A percentile compares a stretch with the other conserved stretches of the same genome.
Evolutionary conservation across 2,797 vertebrate species (phyloP).

Genomic region (Rhadinocentrus ornatus): DNA sequence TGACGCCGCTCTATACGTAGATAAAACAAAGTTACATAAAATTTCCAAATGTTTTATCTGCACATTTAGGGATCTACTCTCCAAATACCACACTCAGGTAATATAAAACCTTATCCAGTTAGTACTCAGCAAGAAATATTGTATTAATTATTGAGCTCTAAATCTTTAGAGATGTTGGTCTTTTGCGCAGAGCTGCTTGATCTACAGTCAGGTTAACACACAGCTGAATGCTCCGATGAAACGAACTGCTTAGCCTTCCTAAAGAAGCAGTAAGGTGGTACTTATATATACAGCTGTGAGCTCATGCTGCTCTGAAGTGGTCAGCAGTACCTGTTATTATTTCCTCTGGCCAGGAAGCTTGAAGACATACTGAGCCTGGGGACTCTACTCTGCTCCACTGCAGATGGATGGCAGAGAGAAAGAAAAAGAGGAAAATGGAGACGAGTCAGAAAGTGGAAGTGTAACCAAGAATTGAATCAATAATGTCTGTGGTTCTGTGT

Average conservation of each 20-base stretch:
- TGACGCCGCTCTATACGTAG: slow-evolving; percentile 38
- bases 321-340: slow-evolving; percentile 85
- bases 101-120: background rate
- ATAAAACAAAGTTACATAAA: background rate
- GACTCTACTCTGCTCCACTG: slow-evolving; percentile 75
- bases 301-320: slow-evolving; percentile 41
- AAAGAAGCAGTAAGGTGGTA: slow-evolving; percentile 5
- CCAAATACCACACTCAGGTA: background rate
- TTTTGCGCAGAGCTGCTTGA: background rate
- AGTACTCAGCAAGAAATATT: background rate
- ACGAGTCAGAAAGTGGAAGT: slow-evolving; percentile 16
- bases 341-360: slow-evolving; percentile 85
- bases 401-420: slow-evolving; percentile 19
- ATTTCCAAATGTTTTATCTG: background rate
- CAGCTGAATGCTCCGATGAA: background rate
- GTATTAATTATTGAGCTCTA: slow-evolving; percentile 4
- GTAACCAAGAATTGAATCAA: slow-evolving; percentile 9
- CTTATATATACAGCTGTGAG: slow-evolving; percentile 50
- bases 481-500: slow-evolving; percentile 18
- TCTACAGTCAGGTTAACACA: background rate
- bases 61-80: background rate
- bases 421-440: slow-evolving; percentile 8
- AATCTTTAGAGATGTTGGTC: background rate
- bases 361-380: slow-evolving; percentile 88
- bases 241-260: slow-evolving; percentile 21